These are phyloP conservation scores for Columba livia DNA, from an alignment of 2,113 vertebrate genomes.

Conservation along the genomic window DNA sequence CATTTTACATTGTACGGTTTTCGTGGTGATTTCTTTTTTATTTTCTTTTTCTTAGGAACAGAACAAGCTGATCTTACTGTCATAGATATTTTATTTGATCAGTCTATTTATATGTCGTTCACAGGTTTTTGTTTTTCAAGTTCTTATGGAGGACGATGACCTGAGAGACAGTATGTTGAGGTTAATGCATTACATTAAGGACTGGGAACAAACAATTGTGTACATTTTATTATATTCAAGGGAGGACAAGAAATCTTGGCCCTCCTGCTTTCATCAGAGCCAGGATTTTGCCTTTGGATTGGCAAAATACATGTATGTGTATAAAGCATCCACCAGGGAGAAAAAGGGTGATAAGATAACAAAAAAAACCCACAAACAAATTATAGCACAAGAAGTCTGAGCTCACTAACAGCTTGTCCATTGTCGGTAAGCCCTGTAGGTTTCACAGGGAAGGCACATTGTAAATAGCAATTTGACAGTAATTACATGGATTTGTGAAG, in stretches of 20 bases:
- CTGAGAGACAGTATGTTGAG: not conserved
- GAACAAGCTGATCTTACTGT: conserved; percentile 8
- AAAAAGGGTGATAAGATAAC: not conserved
- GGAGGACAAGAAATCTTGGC: not conserved
- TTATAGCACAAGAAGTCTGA: not conserved
- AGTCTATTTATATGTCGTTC: conserved; percentile 35
- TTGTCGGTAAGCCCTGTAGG: conserved; percentile 14
- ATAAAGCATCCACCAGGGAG: not conserved
- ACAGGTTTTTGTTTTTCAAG: conserved; percentile 8
- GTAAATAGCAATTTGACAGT: conserved; percentile 52
- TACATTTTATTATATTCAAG: not conserved
- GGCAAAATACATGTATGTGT: not conserved
- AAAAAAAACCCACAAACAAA: conserved; percentile 5
- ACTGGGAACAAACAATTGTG: not conserved
- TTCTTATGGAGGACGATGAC: not conserved
- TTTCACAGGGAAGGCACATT: not conserved
- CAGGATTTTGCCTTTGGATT: conserved; percentile 10
- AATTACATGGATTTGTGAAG: conserved; percentile 44
- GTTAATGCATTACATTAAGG: not conserved
- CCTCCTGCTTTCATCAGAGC: not conserved
- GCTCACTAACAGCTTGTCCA: conserved; percentile 15
- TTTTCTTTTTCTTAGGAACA: not conserved
- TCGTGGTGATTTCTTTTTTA: not conserved
- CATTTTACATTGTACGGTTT: conserved; percentile 25
- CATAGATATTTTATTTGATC: conserved; percentile 13